Percentiles rank a stretch among this genome's conserved stretches.
Evolutionary conservation across 2,113 vertebrate genomes (phyloP).

Genomic region (Spilogale gracilis): DNA sequence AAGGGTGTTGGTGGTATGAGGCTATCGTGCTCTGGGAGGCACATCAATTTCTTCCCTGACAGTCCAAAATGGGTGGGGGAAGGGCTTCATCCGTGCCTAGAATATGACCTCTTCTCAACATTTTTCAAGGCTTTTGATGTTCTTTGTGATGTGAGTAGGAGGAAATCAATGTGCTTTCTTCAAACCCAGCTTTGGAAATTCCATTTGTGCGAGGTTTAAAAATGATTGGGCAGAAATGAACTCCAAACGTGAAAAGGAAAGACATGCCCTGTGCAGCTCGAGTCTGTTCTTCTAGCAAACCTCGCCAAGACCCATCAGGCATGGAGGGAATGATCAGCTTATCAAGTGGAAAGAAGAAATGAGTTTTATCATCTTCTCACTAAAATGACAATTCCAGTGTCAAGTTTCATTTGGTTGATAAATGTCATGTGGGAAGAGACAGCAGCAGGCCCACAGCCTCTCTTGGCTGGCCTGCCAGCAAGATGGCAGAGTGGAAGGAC

Average conservation of each 20-base stretch:
- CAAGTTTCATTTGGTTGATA: conserved; percentile 69
- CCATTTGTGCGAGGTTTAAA: conserved; percentile 6
- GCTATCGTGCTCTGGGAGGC: not conserved
- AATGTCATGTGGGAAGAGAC: not conserved
- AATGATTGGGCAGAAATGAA: not conserved
- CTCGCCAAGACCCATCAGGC: not conserved
- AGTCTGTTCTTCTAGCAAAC: not conserved
- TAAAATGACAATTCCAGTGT: conserved; percentile 55
- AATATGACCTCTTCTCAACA: conserved; percentile 2
- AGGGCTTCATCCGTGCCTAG: not conserved
- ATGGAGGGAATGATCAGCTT: not conserved
- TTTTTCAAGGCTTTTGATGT: not conserved
- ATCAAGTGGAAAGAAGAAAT: conserved; percentile 58
- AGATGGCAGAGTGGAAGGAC: not conserved
- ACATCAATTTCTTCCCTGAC: conserved; percentile 22
- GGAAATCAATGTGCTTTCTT: conserved; percentile 65
- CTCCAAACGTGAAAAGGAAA: not conserved
- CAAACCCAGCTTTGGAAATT: not conserved
- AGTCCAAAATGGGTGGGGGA: not conserved
- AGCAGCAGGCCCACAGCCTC: too few relatives aligned
- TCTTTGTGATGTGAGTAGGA: not conserved
- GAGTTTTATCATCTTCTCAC: conserved; percentile 60
- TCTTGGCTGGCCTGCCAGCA: not conserved
- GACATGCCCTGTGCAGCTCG: fast-evolving
- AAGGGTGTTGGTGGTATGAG: conserved; percentile 38